Base-by-base conservation (phyloP, 2,888 invertebrate genomes). In the Ecliptopera silaceata region DNA sequence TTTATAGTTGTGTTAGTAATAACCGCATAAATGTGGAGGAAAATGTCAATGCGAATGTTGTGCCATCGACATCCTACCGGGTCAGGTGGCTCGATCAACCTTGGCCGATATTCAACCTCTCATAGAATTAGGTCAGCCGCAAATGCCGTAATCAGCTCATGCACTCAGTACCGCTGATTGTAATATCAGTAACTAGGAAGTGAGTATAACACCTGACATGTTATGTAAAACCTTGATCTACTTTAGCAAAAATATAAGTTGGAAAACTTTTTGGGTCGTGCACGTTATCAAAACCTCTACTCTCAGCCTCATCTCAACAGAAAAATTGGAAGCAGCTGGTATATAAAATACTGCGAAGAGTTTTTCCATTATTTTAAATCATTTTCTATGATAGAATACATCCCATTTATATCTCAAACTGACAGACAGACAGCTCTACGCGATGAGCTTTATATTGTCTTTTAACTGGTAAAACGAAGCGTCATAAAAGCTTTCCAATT, bases 91-190 rank as follows among this genome's bases (percentile, higher is more conserved):
- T 72, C 72, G 67, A 72, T 68, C 71, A 76, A 64, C 87, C 87
- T 84, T 87, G 86, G 70, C 82, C 84, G 65, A 80, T 80, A 75
- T 84, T 71, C 64, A 58, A 61, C 58, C 63, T 63, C 63, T 63
- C 63, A 62, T 72, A 71, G 67, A 79, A 75, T 75, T 67, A 58
- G 80, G 80, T 74, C 80, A 69, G 64, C 47, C 49, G 56, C 61
- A 70, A 71, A 69, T 67, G 64, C 47, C 49, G 56, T 62, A 70
- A 71, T 69, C 68, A 72, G 71, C 66, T 54, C 54, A 62, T 72
- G 68, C 66, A 66, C 65, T 68, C 63, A 63, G 60, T 49, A 34
- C 45, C 56, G 48, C 59, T 65, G 72, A 75, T 75, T 61, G 54
- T 60, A 71, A 66, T 70, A 72, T 69, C 70, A 62, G 67, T 71